Percentiles rank a stretch among this genome's conserved stretches.
phyloP scores from a whole-genome alignment of 2,888 invertebrate genomes.

The Prenolepis imparis region DNA sequence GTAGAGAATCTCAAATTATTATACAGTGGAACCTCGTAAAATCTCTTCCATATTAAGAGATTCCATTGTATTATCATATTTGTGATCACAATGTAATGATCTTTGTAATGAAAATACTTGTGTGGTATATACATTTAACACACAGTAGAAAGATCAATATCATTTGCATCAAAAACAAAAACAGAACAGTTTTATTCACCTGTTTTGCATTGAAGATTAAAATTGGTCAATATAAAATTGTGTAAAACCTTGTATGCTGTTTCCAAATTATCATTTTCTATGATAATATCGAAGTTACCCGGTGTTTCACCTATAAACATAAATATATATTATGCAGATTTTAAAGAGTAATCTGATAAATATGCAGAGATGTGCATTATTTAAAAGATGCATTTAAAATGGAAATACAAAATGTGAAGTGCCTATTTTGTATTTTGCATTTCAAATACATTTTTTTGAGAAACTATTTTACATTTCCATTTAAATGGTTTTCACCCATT shows the following conservation, averaged over 20 bases:
- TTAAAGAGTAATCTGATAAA: constrained; percentile 1
- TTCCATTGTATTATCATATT: neutral
- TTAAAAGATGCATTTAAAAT: no score
- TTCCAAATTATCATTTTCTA: constrained; percentile 94
- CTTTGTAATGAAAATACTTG: neutral
- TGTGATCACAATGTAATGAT: neutral
- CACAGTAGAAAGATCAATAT: neutral
- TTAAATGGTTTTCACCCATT: no score
- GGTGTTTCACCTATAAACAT: constrained; percentile 83
- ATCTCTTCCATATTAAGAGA: no score
- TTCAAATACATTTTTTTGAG: no score
- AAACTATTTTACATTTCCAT: no score
- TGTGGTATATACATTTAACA: neutral
- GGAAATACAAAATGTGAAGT: no score
- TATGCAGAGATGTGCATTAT: no score
- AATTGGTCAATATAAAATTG: constrained; percentile 90
- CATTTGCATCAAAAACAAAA: neutral
- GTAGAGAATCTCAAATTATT: neutral
- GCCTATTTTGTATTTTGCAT: no score
- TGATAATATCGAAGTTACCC: constrained; percentile 94
- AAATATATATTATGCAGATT: neutral
- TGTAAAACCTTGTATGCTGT: constrained; percentile 92
- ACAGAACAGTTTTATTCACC: constrained; percentile 19
- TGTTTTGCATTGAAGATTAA: constrained; percentile 34
- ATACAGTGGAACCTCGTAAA: no score